Conservation (phyloP, 2,113 vertebrate genomes). For the Corvus cornix region DNA sequence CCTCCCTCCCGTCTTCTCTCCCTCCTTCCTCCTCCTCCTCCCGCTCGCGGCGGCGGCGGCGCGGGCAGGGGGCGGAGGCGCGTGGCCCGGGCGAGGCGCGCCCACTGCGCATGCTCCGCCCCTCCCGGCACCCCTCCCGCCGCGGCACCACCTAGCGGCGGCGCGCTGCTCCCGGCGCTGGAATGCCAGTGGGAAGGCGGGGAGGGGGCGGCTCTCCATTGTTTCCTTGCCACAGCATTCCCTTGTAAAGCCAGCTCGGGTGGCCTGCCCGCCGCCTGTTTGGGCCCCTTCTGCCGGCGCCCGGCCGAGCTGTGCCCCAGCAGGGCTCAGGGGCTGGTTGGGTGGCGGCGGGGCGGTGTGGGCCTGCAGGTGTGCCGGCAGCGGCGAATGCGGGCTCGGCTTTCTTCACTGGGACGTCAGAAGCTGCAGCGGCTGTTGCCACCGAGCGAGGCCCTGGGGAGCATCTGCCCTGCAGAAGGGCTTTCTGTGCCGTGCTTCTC, state of each 20-base stretch:
- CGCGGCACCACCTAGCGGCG: neutral
- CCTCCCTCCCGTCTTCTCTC: neutral
- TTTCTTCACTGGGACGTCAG: neutral
- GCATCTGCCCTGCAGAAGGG: neutral
- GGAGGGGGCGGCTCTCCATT: neutral
- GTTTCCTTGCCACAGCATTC: neutral
- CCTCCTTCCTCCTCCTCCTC: neutral
- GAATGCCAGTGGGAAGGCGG: fast-evolving
- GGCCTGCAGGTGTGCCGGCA: neutral
- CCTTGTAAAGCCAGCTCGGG: fast-evolving
- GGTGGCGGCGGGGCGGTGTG: neutral
- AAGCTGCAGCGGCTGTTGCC: neutral
- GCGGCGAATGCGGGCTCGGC: neutral
- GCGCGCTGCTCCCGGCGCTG: fast-evolving
- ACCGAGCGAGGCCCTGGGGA: neutral
- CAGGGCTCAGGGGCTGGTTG: neutral
- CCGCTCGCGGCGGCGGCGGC: neutral
- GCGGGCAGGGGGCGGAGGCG: neutral
- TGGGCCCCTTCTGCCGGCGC: neutral
- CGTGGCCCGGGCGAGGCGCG: neutral
- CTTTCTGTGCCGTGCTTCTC: neutral
- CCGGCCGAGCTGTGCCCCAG: fast-evolving
- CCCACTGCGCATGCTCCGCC: neutral
- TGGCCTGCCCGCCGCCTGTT: fast-evolving
- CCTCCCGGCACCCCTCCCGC: neutral